Percentiles rank a stretch among this genome's conserved stretches.
phyloP scores from a whole-genome alignment of 2,797 vertebrate species.

The Potorous gilbertii region DNA sequence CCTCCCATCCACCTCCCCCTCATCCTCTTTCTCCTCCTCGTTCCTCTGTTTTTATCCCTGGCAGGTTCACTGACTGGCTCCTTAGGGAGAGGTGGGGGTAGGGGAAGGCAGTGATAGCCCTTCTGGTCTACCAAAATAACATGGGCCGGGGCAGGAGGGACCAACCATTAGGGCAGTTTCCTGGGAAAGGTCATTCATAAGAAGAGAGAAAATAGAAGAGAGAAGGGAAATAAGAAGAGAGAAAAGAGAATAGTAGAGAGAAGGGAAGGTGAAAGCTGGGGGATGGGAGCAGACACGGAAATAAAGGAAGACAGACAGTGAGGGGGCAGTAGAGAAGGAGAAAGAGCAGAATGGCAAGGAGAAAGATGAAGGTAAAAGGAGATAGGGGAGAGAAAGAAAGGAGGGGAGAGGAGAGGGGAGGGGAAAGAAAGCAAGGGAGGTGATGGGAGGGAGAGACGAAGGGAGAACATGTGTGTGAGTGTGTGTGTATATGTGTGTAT shows the following conservation, averaged over 20 bases:
- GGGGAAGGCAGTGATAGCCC: neutral
- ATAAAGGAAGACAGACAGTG: no score
- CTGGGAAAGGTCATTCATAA: neutral
- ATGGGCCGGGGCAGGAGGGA: neutral
- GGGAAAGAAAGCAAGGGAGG: neutral
- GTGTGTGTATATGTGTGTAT: no score
- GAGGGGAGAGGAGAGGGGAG: neutral
- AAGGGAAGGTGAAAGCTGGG: neutral
- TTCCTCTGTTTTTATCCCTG: neutral
- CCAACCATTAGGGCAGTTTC: neutral
- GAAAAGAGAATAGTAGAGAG: neutral
- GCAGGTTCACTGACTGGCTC: neutral
- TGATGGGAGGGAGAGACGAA: neutral
- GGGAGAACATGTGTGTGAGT: neutral
- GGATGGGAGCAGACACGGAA: no score
- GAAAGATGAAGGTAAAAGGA: neutral
- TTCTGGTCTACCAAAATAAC: neutral
- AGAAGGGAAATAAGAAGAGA: no score
- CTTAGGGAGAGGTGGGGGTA: neutral
- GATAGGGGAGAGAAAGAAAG: neutral
- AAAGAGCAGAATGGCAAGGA: neutral
- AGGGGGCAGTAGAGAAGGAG: no score
- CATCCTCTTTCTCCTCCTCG: conserved; percentile 22
- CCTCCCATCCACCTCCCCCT: neutral
- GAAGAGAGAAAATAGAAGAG: no score